These are phyloP conservation scores for Caenorhabditis inopinata DNA, from an alignment of 1,140 invertebrate genomes.

Conservation along the genomic window DNA sequence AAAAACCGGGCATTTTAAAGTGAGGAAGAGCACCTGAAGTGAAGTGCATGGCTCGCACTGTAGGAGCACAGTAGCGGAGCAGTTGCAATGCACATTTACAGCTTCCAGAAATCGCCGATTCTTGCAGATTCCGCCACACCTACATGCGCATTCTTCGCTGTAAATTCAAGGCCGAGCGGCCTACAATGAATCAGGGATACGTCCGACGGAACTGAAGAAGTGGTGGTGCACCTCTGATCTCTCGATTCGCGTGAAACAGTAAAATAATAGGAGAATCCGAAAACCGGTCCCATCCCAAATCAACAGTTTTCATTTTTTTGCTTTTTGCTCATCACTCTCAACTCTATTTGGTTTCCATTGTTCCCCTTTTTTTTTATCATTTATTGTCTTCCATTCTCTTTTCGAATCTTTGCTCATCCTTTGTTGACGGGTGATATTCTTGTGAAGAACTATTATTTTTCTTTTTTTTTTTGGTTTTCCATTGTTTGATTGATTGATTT, in stretches of 20 bases:
- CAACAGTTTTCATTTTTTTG: neutral
- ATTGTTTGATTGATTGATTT: neutral
- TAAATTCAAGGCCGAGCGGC: conserved; percentile 44
- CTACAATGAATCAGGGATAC: conserved; percentile 31
- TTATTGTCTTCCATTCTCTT: neutral
- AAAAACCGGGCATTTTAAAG: too few relatives aligned
- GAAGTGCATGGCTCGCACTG: too few relatives aligned
- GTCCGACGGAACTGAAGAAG: neutral
- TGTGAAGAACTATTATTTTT: neutral
- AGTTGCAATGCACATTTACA: too few relatives aligned
- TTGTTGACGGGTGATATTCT: neutral
- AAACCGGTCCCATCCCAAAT: neutral
- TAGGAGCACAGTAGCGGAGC: too few relatives aligned
- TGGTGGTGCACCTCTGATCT: neutral
- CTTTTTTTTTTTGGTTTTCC: too few relatives aligned
- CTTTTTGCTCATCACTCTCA: neutral
- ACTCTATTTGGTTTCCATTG: neutral
- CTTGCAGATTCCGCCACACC: conserved; percentile 47
- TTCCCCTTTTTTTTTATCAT: neutral
- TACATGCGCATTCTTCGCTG: conserved; percentile 48
- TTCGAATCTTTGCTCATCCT: neutral
- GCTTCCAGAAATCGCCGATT: neutral
- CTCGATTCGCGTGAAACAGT: neutral
- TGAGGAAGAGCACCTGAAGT: too few relatives aligned
- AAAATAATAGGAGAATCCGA: neutral